Percentiles rank a stretch among this genome's conserved stretches.
These are phyloP conservation scores for Xestia c-nigrum DNA, from an alignment of 2,888 invertebrate genomes.

Conservation along the genomic window DNA sequence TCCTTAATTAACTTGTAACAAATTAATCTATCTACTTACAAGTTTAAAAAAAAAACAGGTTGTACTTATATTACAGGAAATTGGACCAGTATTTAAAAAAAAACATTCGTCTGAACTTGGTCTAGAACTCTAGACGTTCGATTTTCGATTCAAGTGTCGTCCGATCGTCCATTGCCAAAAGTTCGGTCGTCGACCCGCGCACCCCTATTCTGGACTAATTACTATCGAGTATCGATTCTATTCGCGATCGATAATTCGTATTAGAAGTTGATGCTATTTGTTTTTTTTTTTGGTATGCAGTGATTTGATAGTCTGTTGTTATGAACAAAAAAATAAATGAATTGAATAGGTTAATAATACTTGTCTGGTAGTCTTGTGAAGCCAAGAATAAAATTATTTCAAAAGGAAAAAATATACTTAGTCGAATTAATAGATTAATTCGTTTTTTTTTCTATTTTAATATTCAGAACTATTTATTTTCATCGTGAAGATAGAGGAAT, in stretches of 20 bases:
- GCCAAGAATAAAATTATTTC: neutral
- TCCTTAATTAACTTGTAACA: slow-evolving; percentile 20
- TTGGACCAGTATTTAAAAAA: slow-evolving; percentile 46
- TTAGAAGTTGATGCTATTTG: slow-evolving; percentile 14
- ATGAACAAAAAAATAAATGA: neutral
- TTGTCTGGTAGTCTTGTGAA: too few relatives aligned
- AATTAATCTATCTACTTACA: neutral
- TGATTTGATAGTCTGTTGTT: neutral
- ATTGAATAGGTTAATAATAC: neutral
- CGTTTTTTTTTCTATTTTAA: neutral
- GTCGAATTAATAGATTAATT: neutral
- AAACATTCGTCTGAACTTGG: slow-evolving; percentile 57
- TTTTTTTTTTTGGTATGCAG: neutral
- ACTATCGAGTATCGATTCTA: slow-evolving; percentile 40
- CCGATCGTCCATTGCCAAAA: slow-evolving; percentile 65
- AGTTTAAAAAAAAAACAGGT: neutral
- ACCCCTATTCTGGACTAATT: slow-evolving; percentile 78
- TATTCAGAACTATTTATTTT: neutral
- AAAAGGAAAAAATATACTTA: neutral
- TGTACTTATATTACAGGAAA: slow-evolving; percentile 35
- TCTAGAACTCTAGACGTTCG: slow-evolving; percentile 72
- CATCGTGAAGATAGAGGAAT: slow-evolving; percentile 7
- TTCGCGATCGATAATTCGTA: slow-evolving; percentile 29
- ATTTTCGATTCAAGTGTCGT: slow-evolving; percentile 69
- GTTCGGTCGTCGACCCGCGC: slow-evolving; percentile 76